Conservation (phyloP, 2,888 invertebrate species). For the Coronaproctus castanopsis region DNA sequence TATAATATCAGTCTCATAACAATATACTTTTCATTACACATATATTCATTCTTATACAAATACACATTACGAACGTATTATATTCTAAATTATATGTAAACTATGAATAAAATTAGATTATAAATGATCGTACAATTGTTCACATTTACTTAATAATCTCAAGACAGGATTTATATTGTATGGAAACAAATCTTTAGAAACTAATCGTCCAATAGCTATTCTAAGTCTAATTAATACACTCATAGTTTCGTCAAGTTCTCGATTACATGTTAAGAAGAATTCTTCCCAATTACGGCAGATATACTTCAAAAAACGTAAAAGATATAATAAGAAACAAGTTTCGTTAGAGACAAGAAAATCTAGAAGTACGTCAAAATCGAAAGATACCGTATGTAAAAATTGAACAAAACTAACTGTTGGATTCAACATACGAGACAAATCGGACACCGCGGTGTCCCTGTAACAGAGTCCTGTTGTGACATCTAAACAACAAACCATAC, state of each 20-base stretch:
- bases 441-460: slow-evolving; percentile 50
- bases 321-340: slow-evolving; percentile 68
- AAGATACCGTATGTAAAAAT: slow-evolving; percentile 58
- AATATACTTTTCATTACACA: too few relatives aligned
- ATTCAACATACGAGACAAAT: slow-evolving; percentile 60
- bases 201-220: slow-evolving; percentile 59
- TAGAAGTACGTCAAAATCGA: slow-evolving; percentile 31
- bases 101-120: not conserved
- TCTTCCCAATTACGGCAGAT: slow-evolving; percentile 63
- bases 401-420: slow-evolving; percentile 72
- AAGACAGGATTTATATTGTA: slow-evolving; percentile 78
- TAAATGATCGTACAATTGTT: slow-evolving; percentile 40
- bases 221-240: slow-evolving; percentile 56
- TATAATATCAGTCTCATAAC: too few relatives aligned
- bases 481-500: slow-evolving; percentile 77
- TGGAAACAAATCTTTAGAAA: slow-evolving; percentile 63
- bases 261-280: slow-evolving; percentile 55
- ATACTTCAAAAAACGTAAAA: slow-evolving; percentile 65
- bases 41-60: too few relatives aligned
- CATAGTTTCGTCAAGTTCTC: slow-evolving; percentile 60
- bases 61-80: too few relatives aligned
- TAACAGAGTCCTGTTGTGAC: slow-evolving; percentile 69
- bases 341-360: slow-evolving; percentile 77
- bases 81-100: too few relatives aligned
- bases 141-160: slow-evolving; percentile 60